Conservation (phyloP, 2,888 invertebrate genomes). For the Cabera pusaria region DNA sequence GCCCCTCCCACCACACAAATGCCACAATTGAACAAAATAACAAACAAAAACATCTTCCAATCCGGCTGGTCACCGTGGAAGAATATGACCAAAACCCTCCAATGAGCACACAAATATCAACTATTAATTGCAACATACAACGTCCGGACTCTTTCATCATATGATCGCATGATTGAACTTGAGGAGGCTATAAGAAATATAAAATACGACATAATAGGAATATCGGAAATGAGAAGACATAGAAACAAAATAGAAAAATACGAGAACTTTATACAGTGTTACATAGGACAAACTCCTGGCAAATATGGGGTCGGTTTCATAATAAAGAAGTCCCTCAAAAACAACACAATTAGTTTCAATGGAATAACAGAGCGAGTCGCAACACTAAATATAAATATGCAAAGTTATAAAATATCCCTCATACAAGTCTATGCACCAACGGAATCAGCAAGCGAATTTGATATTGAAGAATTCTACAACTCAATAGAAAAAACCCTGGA, state of each 20-base stretch:
- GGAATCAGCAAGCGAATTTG: constrained; percentile 19
- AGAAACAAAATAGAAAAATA: constrained; percentile 22
- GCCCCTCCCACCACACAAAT: constrained; percentile 6
- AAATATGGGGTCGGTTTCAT: constrained; percentile 24
- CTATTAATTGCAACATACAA: constrained; percentile 1
- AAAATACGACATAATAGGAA: no score
- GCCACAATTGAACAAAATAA: not conserved
- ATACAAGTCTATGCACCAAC: no score
- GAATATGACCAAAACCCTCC: constrained; percentile 8
- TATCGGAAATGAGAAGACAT: no score
- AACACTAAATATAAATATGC: constrained; percentile 12
- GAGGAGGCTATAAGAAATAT: constrained; percentile 15
- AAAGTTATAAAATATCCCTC: constrained; percentile 5
- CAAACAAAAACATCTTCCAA: constrained; percentile 8
- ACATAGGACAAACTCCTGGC: constrained; percentile 14
- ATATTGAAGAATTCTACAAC: constrained; percentile 24
- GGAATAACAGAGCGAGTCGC: constrained; percentile 21
- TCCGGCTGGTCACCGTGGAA: constrained; percentile 1
- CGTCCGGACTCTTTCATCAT: constrained; percentile 1
- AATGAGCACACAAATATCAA: not conserved
- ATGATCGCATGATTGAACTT: constrained; percentile 19
- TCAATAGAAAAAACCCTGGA: constrained; percentile 17
- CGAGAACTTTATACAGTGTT: constrained; percentile 15
- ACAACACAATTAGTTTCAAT: constrained; percentile 17
- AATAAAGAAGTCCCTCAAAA: constrained; percentile 19